Conservation (phyloP, 2,797 vertebrate species). For the Pantherophis alleghaniensis region DNA sequence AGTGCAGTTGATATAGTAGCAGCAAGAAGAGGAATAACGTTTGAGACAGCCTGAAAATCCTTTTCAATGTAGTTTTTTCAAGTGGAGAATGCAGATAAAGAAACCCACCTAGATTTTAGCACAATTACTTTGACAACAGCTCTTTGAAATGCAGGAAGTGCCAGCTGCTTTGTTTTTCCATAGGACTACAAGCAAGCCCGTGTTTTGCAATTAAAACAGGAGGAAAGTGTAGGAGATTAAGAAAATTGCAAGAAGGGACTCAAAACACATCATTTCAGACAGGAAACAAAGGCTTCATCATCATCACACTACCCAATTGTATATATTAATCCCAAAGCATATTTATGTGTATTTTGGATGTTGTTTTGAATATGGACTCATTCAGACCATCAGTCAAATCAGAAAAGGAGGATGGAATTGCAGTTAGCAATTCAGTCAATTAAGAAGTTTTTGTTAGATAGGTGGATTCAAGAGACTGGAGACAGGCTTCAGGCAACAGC, state of each 20-base stretch:
- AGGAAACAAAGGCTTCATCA: slow-evolving; percentile 13
- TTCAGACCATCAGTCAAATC: slow-evolving; percentile 34
- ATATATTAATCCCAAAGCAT: slow-evolving; percentile 30
- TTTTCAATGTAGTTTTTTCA: not conserved
- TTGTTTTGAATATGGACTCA: slow-evolving; percentile 27
- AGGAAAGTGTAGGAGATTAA: slow-evolving; percentile 11
- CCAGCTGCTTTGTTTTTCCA: not conserved
- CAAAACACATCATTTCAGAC: slow-evolving; percentile 28
- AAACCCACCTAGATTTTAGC: not conserved
- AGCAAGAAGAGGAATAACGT: not conserved
- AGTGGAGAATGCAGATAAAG: slow-evolving; percentile 19
- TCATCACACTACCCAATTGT: not conserved
- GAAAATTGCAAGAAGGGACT: not conserved
- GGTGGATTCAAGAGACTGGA: no score
- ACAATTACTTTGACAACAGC: slow-evolving; percentile 34
- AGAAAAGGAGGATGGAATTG: not conserved
- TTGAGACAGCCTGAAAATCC: not conserved
- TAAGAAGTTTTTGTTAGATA: not conserved
- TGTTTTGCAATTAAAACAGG: slow-evolving; percentile 42
- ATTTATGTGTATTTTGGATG: slow-evolving; percentile 40
- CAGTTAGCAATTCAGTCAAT: not conserved
- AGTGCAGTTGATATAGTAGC: slow-evolving; percentile 16
- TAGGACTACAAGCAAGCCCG: slow-evolving; percentile 15
- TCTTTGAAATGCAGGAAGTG: slow-evolving; percentile 19
- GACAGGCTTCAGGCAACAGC: no score